Conservation (phyloP, 2,797 vertebrate genomes). For the Myotis myotis region DNA sequence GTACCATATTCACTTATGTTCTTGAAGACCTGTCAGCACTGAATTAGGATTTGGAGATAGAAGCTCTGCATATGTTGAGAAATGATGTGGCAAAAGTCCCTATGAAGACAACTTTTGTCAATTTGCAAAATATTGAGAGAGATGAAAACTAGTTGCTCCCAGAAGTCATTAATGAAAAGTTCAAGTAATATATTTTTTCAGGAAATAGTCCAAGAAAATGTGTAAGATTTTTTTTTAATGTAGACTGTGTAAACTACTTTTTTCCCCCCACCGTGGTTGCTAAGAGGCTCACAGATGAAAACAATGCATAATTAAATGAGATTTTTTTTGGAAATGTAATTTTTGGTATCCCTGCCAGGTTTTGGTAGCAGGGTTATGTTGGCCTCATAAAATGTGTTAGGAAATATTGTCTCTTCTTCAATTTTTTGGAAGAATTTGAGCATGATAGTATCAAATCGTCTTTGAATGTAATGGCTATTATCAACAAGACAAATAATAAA, state of each 20-base stretch:
- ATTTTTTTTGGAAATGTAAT: neutral
- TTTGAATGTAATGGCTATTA: neutral
- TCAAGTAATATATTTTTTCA: neutral
- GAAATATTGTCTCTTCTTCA: neutral
- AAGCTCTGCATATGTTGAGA: neutral
- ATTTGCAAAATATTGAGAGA: neutral
- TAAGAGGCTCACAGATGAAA: neutral
- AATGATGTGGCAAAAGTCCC: neutral
- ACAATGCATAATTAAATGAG: conserved; percentile 21
- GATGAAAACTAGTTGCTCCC: neutral
- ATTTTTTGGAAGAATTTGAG: neutral
- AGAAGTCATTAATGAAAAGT: neutral
- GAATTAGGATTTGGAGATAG: neutral
- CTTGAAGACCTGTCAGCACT: neutral
- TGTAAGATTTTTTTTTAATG: neutral
- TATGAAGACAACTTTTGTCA: neutral
- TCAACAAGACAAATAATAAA: neutral
- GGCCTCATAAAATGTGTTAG: neutral
- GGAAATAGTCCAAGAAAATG: neutral
- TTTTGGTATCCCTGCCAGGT: neutral
- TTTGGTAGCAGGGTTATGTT: neutral
- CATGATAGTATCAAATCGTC: neutral
- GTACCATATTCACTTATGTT: neutral
- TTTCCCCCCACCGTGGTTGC: neutral
- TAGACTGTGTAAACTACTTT: neutral